Percentiles rank a stretch among this genome's conserved stretches.
phyloP scores from a whole-genome alignment of 2,113 vertebrate genomes.

The Muscicapa adusta region DNA sequence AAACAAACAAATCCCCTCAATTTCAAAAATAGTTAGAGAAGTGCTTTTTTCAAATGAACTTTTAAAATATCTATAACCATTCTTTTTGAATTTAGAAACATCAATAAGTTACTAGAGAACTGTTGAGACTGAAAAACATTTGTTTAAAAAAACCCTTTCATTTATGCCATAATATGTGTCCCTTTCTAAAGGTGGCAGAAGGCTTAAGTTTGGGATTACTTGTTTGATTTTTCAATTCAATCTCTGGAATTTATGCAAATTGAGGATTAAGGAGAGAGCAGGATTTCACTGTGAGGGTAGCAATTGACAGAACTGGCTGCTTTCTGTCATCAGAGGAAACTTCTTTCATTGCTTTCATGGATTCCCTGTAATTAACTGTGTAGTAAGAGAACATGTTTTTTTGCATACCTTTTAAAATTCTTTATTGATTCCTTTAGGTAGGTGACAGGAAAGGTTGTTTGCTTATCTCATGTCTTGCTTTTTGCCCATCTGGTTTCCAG shows the following conservation, averaged over 20 bases:
- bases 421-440: not conserved
- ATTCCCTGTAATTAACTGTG: not conserved
- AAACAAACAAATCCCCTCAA: not conserved
- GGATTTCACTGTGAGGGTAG: not conserved
- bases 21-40: not conserved
- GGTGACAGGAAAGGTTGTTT: not conserved
- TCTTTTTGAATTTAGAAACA: not conserved
- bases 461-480: not conserved
- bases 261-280: not conserved
- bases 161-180: not conserved
- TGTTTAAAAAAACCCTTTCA: rapidly evolving
- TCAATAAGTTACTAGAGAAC: not conserved
- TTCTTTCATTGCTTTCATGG: not conserved
- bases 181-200: not conserved
- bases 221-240: not conserved
- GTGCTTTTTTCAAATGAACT: not conserved
- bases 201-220: not conserved
- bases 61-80: not conserved
- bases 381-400: not conserved
- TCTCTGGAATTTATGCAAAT: not conserved
- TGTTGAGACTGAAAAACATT: not conserved
- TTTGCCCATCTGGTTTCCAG: not conserved
- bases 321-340: not conserved
- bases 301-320: not conserved
- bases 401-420: not conserved